A percentile compares a stretch with the other conserved stretches of the same genome.
Evolutionary conservation across 2,797 vertebrate genomes (phyloP).

Genomic region (Gorsachius magnificus): DNA sequence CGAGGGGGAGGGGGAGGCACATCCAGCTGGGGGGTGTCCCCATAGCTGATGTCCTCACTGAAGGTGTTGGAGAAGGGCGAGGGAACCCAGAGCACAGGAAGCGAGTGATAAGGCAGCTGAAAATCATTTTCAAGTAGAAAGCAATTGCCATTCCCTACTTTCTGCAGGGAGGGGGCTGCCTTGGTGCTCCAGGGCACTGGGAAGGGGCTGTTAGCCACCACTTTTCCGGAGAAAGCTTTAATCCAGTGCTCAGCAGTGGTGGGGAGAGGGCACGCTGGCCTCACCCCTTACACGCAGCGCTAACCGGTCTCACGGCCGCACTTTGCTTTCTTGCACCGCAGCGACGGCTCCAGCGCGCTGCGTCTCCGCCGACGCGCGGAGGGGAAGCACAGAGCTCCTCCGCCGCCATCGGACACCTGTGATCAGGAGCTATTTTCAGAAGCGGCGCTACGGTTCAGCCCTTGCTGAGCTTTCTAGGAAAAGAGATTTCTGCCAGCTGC

Average conservation of each 20-base stretch:
- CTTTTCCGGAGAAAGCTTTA: not conserved
- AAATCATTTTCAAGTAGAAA: not conserved
- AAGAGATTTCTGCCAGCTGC: not conserved
- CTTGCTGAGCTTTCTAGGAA: not conserved
- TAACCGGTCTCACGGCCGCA: accelerated
- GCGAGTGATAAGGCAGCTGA: not conserved
- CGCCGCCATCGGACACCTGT: accelerated
- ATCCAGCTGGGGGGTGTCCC: not conserved
- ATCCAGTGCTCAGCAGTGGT: not conserved
- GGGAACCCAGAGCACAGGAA: accelerated
- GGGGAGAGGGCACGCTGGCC: accelerated
- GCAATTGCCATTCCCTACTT: not conserved
- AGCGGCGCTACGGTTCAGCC: not conserved
- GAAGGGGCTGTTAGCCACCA: not conserved
- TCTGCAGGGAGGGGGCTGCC: not conserved
- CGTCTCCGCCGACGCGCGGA: accelerated
- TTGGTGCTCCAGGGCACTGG: not conserved
- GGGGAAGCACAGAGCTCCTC: not conserved
- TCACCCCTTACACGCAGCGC: accelerated
- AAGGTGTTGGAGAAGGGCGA: accelerated
- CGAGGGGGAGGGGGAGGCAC: accelerated
- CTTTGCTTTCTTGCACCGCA: not conserved
- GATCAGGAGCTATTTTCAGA: not conserved
- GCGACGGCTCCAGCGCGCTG: accelerated
- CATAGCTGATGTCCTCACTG: not conserved